Percentiles rank a stretch among this genome's conserved stretches.
These are phyloP conservation scores for Monochamus saltuarius DNA, from an alignment of 1,140 invertebrate species.

Conservation along the genomic window DNA sequence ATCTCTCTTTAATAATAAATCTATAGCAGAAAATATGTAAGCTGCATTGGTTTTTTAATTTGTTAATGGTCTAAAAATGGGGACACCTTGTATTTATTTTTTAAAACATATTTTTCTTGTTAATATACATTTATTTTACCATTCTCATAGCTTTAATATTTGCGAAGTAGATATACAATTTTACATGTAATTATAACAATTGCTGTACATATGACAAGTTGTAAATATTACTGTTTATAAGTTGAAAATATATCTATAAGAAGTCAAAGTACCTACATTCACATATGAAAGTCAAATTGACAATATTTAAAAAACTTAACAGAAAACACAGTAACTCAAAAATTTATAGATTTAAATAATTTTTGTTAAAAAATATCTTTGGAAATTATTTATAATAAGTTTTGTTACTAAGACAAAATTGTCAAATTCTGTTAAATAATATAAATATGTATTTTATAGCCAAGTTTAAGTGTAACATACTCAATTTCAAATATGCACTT, in stretches of 20 bases:
- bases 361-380: too few relatives aligned
- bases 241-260: conserved; percentile 23
- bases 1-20: too few relatives aligned
- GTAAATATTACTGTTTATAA: conserved; percentile 18
- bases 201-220: conserved; percentile 8
- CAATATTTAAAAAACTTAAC: conserved; percentile 20
- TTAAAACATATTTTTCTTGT: too few relatives aligned
- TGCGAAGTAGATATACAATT: conserved; percentile 13
- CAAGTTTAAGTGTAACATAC: neutral
- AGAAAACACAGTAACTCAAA: conserved; percentile 8
- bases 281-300: conserved; percentile 26
- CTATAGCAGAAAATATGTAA: too few relatives aligned
- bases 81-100: too few relatives aligned
- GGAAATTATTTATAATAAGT: too few relatives aligned
- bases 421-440: neutral
- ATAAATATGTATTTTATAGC: neutral
- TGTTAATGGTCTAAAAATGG: too few relatives aligned
- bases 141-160: conserved; percentile 15
- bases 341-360: neutral
- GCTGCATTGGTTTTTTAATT: too few relatives aligned
- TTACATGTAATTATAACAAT: neutral
- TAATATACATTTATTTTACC: too few relatives aligned
- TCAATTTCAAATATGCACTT: neutral
- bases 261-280: conserved; percentile 30
- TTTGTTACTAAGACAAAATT: too few relatives aligned